Evolutionary conservation across 2,888 invertebrate species (phyloP).

Genomic region (Ischnura elegans): DNA sequence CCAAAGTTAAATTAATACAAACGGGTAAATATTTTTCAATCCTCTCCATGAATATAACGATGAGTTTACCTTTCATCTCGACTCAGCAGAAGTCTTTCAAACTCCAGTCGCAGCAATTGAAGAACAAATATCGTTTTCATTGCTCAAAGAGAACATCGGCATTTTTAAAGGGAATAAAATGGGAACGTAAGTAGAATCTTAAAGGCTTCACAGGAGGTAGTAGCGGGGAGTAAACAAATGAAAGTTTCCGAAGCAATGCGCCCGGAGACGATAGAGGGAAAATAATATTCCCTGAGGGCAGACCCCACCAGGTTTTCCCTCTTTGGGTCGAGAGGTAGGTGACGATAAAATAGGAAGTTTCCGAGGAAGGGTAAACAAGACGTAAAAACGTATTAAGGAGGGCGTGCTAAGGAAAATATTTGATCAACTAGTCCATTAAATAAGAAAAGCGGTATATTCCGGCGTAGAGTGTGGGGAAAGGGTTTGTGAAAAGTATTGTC

Average conservation of each 20-base stretch:
- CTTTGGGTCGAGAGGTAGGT: neutral
- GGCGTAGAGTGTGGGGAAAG: neutral
- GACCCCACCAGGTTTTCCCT: neutral
- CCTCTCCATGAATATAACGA: neutral
- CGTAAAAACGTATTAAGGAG: constrained; percentile 27
- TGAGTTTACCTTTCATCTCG: neutral
- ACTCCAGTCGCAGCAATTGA: neutral
- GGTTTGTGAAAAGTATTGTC: constrained; percentile 49
- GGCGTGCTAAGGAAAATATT: constrained; percentile 55
- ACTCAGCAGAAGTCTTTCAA: neutral
- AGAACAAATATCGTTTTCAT: neutral
- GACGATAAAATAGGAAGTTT: constrained; percentile 11
- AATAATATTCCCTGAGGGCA: neutral
- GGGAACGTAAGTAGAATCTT: neutral
- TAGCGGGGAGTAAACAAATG: neutral
- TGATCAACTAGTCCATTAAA: constrained; percentile 56
- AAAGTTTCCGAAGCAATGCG: neutral
- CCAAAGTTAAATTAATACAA: too few relatives aligned
- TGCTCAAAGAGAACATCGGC: neutral
- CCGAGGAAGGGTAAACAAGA: constrained; percentile 42
- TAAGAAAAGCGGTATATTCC: constrained; percentile 26
- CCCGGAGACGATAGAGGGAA: neutral
- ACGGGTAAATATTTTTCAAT: too few relatives aligned
- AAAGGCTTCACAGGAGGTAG: neutral
- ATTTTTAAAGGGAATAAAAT: neutral